These are phyloP conservation scores for Antheraea assamensis DNA, from an alignment of 2,888 invertebrate genomes.

Conservation along the genomic window DNA sequence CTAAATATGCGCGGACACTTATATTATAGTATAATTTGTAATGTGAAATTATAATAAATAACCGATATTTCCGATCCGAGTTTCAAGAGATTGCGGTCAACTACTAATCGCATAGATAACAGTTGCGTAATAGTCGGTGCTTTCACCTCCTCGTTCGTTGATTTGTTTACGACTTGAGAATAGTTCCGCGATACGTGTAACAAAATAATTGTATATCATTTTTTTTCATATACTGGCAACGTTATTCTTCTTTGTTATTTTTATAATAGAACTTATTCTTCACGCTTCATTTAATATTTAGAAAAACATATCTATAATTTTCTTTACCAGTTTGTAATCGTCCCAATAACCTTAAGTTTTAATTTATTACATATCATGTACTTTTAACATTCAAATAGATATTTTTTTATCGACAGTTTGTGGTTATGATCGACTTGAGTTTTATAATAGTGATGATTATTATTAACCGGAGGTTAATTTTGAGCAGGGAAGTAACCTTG, in stretches of 20 bases:
- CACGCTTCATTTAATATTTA: background rate
- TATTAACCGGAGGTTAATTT: too few relatives aligned
- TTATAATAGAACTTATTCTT: background rate
- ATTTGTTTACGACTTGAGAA: slow-evolving; percentile 10
- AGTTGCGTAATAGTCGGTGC: slow-evolving; percentile 5
- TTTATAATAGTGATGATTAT: too few relatives aligned
- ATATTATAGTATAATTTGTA: background rate
- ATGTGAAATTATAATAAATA: background rate
- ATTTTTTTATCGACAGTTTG: too few relatives aligned
- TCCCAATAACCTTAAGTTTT: background rate
- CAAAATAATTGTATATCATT: background rate
- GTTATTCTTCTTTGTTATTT: background rate
- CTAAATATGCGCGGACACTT: background rate
- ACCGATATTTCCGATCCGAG: slow-evolving; percentile 1
- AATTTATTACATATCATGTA: background rate
- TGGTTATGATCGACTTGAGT: too few relatives aligned
- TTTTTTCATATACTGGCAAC: background rate
- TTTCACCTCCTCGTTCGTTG: slow-evolving; percentile 6
- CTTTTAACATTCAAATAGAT: background rate
- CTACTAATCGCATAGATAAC: slow-evolving; percentile 11
- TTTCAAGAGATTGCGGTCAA: background rate
- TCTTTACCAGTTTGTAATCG: background rate
- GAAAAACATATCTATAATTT: background rate
- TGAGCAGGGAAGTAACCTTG: too few relatives aligned
- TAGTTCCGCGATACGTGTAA: slow-evolving; percentile 5